Base-by-base conservation (phyloP, 2,888 invertebrate species). In the Agrochola lota region DNA sequence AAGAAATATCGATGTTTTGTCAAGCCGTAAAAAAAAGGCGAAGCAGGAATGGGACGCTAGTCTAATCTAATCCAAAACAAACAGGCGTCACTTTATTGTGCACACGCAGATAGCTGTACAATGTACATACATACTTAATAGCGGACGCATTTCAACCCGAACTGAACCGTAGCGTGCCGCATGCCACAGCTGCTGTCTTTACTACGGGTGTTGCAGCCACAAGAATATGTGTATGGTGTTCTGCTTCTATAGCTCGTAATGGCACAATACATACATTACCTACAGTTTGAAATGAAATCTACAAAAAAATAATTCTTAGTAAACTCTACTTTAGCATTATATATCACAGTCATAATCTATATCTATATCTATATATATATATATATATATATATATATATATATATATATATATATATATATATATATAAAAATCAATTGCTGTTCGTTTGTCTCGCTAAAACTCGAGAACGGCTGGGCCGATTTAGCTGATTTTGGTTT, bases 121-220 rank as follows among this genome's bases (percentile, higher is more conserved):
- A 15, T 26, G 69, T 35, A 59, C n/a, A 71, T 20, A 30, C n/a
- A 30, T 68, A 30, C 52, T 68, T 52, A 43, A 63, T 71, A 46
- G 74, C 43, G 30, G 43, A 30, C 70, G 63, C 85, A 76, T 73
- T 73, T 62, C 67, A 57, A 77, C 74, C 69, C 62, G 77, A 66
- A 57, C 55, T 85, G 81, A 80, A 81, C 81, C 69, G 55, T 85
- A 59, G 66, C 73, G 55, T 30, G 59, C 40, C 60, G 71, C 81
- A 71, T 74, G 71, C 72, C 69, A 57, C 74, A 80, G 62, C 79
- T 63, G 79, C 40, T 11, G 23, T 23, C 69, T 60, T 15, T 30
- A 17, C 26, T 69, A 60, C 12, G 12, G 46, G 12, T 23, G 52
- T 30, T 52, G 40, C 5, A 63, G 35, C 40, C n/a, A 55, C 43